Base-by-base conservation (phyloP, 1,140 invertebrate genomes). In the Pseudomyrmex gracilis region DNA sequence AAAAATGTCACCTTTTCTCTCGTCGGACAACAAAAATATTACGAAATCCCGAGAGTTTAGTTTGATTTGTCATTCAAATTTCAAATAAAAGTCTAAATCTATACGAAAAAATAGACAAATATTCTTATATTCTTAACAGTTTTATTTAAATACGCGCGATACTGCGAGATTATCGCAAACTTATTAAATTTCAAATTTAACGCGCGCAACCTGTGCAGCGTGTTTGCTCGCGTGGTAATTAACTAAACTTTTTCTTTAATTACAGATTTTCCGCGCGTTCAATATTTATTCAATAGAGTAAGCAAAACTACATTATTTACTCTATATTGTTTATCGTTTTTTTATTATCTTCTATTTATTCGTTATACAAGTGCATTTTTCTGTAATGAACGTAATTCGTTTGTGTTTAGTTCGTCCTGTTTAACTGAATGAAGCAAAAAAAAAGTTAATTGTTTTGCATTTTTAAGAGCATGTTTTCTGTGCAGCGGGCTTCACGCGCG, bases 151-250 rank as follows among this genome's bases (percentile, higher is more conserved):
- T 47, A 12, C 49, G 24, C 43, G 63, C 63, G 45, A 66, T 66
- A 45, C 7, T 67, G 43, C 1, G 13, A 51, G 67, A 66, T 77
- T 45, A 15, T 47, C 43, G 61, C 67, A n/a, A 43, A 22, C 60
- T 77, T 77, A 66, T 53, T 67, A 20, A 47, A 66, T 66, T 77
- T 24, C 73, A 77, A 77, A 53, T 67, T 77, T 77, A 43, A 67
- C 55, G 7, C 34, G 34, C 34, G 34, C 34, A 0, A 34, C 34
- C 5, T 34, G 47, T 34, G 13, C 15, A 24, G 43, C 61, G 34
- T 34, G 34, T 34, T 34, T 34, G 24, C 22, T 64, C 61, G 24
- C 12, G 15, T 10, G 17, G n/a, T 13, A 77, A 53, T 66, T 43
- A 55, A 66, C 61, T 43, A 43, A 66, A 77, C 66, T 67, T 77